Percentiles rank a stretch among this genome's conserved stretches.
Conservation (phyloP, 2,888 invertebrate species). For the Drosophila melanosoma region DNA sequence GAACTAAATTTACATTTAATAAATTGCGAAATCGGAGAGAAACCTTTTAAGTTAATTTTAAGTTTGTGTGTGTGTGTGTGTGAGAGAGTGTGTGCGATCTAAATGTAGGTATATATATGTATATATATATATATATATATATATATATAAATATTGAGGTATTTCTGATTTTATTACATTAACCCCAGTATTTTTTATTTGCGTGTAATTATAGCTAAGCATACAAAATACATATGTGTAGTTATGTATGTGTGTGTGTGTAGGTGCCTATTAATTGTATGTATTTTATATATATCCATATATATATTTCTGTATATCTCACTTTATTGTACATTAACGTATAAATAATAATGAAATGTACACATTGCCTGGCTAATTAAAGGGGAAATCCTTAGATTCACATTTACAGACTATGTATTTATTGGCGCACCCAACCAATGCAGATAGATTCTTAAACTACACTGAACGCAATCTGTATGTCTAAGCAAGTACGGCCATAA, state of each 20-base stretch:
- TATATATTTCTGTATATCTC: constrained; percentile 3
- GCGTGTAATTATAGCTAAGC: constrained; percentile 31
- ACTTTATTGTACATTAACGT: constrained; percentile 27
- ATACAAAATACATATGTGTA: constrained; percentile 12
- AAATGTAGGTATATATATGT: constrained; percentile 47
- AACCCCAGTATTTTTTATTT: constrained; percentile 37
- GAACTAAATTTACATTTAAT: constrained; percentile 54
- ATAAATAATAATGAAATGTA: constrained; percentile 44
- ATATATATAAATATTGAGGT: constrained; percentile 63
- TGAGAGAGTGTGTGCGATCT: constrained; percentile 33
- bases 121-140: constrained; percentile 36
- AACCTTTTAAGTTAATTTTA: constrained; percentile 31
- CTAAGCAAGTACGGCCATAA: constrained; percentile 19
- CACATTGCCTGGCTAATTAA: constrained; percentile 4
- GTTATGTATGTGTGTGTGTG: constrained; percentile 11
- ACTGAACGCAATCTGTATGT: constrained; percentile 16
- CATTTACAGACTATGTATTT: constrained; percentile 26
- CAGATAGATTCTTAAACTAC: constrained; percentile 39
- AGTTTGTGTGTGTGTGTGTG: constrained; percentile 12
- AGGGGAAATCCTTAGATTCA: constrained; percentile 23
- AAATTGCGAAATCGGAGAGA: constrained; percentile 36
- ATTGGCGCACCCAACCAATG: constrained; percentile 46
- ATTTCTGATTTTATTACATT: constrained; percentile 62
- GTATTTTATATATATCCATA: constrained; percentile 12
- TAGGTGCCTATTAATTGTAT: constrained; percentile 27